These are phyloP conservation scores for Peromyscus nudipes DNA, from an alignment of 2,797 vertebrate genomes.

Conservation along the genomic window DNA sequence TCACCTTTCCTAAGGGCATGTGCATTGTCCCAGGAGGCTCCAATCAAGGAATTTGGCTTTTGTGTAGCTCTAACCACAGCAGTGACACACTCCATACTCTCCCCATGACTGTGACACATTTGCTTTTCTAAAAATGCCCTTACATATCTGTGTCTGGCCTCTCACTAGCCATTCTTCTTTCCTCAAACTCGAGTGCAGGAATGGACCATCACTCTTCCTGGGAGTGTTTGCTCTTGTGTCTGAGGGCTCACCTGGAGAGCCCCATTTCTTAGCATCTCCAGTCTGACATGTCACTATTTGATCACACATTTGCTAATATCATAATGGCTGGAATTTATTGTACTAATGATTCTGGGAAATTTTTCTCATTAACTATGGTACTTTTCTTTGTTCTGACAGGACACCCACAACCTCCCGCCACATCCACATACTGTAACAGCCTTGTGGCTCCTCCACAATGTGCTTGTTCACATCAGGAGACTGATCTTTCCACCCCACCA, in stretches of 20 bases:
- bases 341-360: not conserved
- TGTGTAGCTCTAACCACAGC: not conserved
- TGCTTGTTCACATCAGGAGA: fast-evolving
- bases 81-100: not conserved
- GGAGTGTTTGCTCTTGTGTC: not conserved
- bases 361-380: not conserved
- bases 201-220: not conserved
- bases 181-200: no score
- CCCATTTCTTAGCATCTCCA: not conserved
- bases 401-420: not conserved
- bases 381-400: not conserved
- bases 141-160: not conserved
- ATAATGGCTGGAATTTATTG: not conserved
- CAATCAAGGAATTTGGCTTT: not conserved
- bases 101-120: not conserved
- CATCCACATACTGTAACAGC: no score
- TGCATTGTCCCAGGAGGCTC: not conserved
- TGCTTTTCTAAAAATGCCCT: no score
- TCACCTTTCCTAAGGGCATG: not conserved
- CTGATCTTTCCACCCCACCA: not conserved
- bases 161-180: no score
- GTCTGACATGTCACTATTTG: no score
- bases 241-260: no score
- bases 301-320: not conserved
- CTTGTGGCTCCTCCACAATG: not conserved